phyloP scores from a whole-genome alignment of 2,113 vertebrate genomes.

The Camelus dromedarius region DNA sequence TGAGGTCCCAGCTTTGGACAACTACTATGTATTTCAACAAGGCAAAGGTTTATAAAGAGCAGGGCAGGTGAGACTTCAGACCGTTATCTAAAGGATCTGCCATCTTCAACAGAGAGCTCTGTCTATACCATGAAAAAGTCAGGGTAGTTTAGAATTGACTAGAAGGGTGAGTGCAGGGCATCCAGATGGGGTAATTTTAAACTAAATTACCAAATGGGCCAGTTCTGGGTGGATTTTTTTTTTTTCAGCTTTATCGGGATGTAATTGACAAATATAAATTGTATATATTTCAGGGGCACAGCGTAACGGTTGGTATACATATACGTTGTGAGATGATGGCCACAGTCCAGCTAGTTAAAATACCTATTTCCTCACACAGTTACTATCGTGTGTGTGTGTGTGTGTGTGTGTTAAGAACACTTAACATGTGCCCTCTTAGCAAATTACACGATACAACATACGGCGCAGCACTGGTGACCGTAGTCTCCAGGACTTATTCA shows the following conservation, averaged over 20 bases:
- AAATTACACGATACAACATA: background rate
- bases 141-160: slow-evolving; percentile 28
- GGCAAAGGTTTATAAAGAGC: slow-evolving; percentile 8
- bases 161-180: background rate
- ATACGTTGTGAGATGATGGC: background rate
- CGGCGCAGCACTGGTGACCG: too few relatives aligned
- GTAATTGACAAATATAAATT: background rate
- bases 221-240: background rate
- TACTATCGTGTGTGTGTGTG: background rate
- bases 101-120: background rate
- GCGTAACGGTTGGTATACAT: background rate
- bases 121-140: background rate
- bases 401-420: background rate
- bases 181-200: background rate
- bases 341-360: background rate
- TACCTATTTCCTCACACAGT: background rate
- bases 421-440: background rate
- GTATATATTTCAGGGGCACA: background rate
- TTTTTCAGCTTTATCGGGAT: background rate
- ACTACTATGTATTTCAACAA: slow-evolving; percentile 35
- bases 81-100: background rate
- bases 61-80: background rate
- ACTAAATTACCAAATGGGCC: background rate
- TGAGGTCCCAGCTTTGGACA: background rate
- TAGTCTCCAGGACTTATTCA: too few relatives aligned